These are phyloP conservation scores for Tanytarsus gracilentus DNA, from an alignment of 2,888 invertebrate genomes.

Conservation along the genomic window DNA sequence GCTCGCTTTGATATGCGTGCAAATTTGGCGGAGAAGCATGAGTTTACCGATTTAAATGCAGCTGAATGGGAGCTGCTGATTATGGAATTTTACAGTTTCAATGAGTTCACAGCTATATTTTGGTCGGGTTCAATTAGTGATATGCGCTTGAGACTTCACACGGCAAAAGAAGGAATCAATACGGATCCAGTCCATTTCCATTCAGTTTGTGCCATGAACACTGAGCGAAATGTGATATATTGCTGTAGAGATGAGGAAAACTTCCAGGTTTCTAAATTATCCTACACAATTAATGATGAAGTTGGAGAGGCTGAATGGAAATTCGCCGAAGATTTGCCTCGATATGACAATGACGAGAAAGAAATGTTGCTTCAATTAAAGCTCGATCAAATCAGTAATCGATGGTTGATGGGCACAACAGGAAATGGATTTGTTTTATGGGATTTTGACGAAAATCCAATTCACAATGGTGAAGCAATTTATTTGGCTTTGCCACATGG, in stretches of 20 bases:
- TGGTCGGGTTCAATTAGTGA: constrained; percentile 79
- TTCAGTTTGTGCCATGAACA: constrained; percentile 57
- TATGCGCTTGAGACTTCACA: constrained; percentile 58
- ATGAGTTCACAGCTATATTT: constrained; percentile 62
- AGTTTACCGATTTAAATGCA: constrained; percentile 38
- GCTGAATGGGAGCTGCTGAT: constrained; percentile 58
- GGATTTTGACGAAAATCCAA: constrained; percentile 53
- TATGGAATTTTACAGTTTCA: constrained; percentile 62
- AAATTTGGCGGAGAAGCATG: constrained; percentile 50
- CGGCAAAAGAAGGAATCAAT: constrained; percentile 41
- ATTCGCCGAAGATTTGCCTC: constrained; percentile 51
- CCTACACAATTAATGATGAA: constrained; percentile 31
- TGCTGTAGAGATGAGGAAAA: constrained; percentile 58
- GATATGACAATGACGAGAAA: constrained; percentile 59
- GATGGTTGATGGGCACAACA: constrained; percentile 71
- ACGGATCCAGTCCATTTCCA: constrained; percentile 36
- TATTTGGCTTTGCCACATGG: constrained; percentile 71
- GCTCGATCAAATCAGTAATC: constrained; percentile 65
- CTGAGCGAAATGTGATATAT: constrained; percentile 56
- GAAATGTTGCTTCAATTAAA: constrained; percentile 75
- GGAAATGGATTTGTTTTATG: constrained; percentile 77
- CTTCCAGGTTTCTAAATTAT: constrained; percentile 43
- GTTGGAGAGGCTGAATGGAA: constrained; percentile 48
- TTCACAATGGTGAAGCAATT: constrained; percentile 48
- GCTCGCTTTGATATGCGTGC: constrained; percentile 70